Base-by-base conservation (phyloP, 2,113 vertebrate genomes). In the Nothobranchius kuhntae region DNA sequence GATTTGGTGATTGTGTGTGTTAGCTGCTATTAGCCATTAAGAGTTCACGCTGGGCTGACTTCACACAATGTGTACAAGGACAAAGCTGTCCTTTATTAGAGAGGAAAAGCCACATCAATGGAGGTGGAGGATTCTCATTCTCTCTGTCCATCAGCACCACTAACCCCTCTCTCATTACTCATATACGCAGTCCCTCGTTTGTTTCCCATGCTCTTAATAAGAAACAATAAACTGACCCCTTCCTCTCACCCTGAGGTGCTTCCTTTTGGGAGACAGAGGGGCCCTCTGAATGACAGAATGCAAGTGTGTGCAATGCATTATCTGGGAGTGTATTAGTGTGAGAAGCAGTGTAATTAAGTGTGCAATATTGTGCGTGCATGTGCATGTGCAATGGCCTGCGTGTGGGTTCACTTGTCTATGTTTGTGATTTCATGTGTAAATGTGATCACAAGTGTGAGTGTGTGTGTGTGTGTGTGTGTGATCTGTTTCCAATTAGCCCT, bases 141-240 rank as follows among this genome's bases (percentile, higher is more conserved):
- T 78, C 24, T 30, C 53, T 21, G 51, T 71, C 71, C 65, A 65
- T 74, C 63, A 44, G 15, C 75, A 67, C 64, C 54, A 80, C 71
- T 26, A 21, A 17, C 77, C 68, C 12, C 65, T 64, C 81, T 73
- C 80, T 83, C 79, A 80, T 87, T 87, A 82, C 75, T 72, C 73
- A n/a, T 87, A 85, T 81, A 77, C 61, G 63, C 81, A 79, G 72
- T 77, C 73, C 73, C 77, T 81, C 58, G 15, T 86, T 87, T 89
- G 86, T 87, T 81, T 87, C 84, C 65, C 84, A 77, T 71, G 76
- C 86, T 88, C 85, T 87, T 85, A 75, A 78, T 68, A 47, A 70
- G 85, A 90, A 86, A 91, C 89, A 91, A 91, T 89, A 68, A 67
- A 46, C 59, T 88, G 88, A 91, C 89, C 89, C 77, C 65, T 88